Evolutionary conservation across 2,888 invertebrate genomes (phyloP).

Genomic region (Drosophila mettleri): DNA sequence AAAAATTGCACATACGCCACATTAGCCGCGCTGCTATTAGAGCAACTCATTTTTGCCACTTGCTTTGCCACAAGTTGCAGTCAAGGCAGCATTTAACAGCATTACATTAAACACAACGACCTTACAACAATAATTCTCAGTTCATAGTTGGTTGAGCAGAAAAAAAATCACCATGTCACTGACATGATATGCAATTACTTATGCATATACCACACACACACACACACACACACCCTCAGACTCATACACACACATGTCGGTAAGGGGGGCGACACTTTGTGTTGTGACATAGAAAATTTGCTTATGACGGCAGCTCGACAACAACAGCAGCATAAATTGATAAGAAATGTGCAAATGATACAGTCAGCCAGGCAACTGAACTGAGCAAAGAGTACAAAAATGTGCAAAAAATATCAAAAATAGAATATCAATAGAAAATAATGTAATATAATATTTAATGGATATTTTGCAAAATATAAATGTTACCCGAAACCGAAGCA

Average conservation of each 20-base stretch:
- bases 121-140: slow-evolving; percentile 29
- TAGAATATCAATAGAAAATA: slow-evolving; percentile 5
- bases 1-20: slow-evolving; percentile 42
- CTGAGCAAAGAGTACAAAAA: not conserved
- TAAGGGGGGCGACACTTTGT: slow-evolving; percentile 9
- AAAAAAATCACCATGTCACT: slow-evolving; percentile 16
- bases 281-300: slow-evolving; percentile 49
- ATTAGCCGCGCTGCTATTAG: slow-evolving; percentile 20
- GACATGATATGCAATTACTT: slow-evolving; percentile 52
- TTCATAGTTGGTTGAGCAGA: slow-evolving; percentile 34
- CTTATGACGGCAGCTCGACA: slow-evolving; percentile 45
- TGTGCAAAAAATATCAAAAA: not conserved
- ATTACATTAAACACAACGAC: slow-evolving; percentile 36
- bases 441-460: slow-evolving; percentile 6
- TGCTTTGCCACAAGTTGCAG: slow-evolving; percentile 27
- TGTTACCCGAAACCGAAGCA: not conserved
- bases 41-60: slow-evolving; percentile 24
- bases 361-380: slow-evolving; percentile 14
- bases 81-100: slow-evolving; percentile 28
- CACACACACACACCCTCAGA: slow-evolving; percentile 23
- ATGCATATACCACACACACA: slow-evolving; percentile 33
- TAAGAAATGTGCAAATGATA: slow-evolving; percentile 40
- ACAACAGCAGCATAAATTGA: slow-evolving; percentile 53
- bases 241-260: slow-evolving; percentile 20
- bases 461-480: slow-evolving; percentile 1